A percentile compares a stretch with the other conserved stretches of the same genome.
Evolutionary conservation across 2,888 invertebrate species (phyloP).

Genomic region (Teleiodes luculella): DNA sequence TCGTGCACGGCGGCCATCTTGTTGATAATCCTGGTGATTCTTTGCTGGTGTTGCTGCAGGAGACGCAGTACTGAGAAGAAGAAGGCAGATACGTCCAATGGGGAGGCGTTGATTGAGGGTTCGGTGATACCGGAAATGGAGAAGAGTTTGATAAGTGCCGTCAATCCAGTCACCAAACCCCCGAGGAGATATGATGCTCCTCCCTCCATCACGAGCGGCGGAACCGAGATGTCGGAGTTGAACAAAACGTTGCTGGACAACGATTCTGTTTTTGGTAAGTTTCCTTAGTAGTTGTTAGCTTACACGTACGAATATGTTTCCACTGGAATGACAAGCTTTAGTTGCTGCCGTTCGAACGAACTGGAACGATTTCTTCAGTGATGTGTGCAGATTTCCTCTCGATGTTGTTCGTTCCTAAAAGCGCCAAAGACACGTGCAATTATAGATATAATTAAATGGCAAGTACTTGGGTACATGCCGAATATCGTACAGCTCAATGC

Average conservation of each 20-base stretch:
- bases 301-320: too few relatives aligned
- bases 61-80: conserved; percentile 77
- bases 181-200: conserved; percentile 87
- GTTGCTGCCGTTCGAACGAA: too few relatives aligned
- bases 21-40: conserved; percentile 66
- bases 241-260: conserved; percentile 89
- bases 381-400: too few relatives aligned
- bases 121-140: conserved; percentile 90
- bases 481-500: too few relatives aligned
- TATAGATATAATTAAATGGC: too few relatives aligned
- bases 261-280: conserved; percentile 88
- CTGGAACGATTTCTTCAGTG: too few relatives aligned
- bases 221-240: conserved; percentile 89
- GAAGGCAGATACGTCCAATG: conserved; percentile 78
- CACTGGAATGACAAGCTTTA: too few relatives aligned
- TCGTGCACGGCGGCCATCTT: conserved; percentile 69
- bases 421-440: too few relatives aligned
- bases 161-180: conserved; percentile 91
- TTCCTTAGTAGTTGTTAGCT: too few relatives aligned
- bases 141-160: conserved; percentile 89
- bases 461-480: too few relatives aligned
- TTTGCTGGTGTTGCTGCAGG: conserved; percentile 80
- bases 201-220: conserved; percentile 83
- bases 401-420: too few relatives aligned
- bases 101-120: conserved; percentile 85